Base-by-base conservation (phyloP, 2,113 vertebrate species). In the Nipponia nippon region DNA sequence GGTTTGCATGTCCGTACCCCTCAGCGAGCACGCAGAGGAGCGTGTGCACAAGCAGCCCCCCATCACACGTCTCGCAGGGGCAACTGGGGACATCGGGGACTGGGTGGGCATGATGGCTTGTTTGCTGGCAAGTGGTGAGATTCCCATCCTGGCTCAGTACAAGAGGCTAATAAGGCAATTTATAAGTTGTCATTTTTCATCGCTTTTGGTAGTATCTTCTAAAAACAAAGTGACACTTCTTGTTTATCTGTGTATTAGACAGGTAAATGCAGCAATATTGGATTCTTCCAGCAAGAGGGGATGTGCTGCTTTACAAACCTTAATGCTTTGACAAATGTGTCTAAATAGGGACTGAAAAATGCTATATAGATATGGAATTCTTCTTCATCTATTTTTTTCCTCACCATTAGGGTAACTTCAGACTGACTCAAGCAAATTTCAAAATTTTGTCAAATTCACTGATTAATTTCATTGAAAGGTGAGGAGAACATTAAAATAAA, bases 151-250 rank as follows among this genome's bases (percentile, higher is more conserved):
- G 67, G 27, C 58, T 80, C 26, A 47, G 71, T 70, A 34, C 56
- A 88, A 79, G 15, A 80, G 36, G 53, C 32, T 93, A 95, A 94
- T 58, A 66, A 92, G 22, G 34, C 17, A 94, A 88, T 96, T 69
- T 90, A 72, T 38, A 88, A 70, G 50, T 91, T 95, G 89, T 90
- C 70, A 96, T 94, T 95, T 96, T 94, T 77, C 83, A 90, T 93
- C 83, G 85, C n/a, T 80, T 83, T 96, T 85, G 75, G 46, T 73
- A 58, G n/a, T 50, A 73, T 22, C 58, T 80, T 92, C 79, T 38
- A 88, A 88, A 95, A 93, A 4, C 42, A 42, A 77, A 70, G 29
- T 80, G 92, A 52, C 18, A 29, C 21, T 90, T 93, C 75, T 93
- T 92, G 53, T 88, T 94, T 92, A 73, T 90, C 32, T 90, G 20